Evolutionary conservation across 2,888 invertebrate species (phyloP).

Genomic region (Oscheius sp.): DNA sequence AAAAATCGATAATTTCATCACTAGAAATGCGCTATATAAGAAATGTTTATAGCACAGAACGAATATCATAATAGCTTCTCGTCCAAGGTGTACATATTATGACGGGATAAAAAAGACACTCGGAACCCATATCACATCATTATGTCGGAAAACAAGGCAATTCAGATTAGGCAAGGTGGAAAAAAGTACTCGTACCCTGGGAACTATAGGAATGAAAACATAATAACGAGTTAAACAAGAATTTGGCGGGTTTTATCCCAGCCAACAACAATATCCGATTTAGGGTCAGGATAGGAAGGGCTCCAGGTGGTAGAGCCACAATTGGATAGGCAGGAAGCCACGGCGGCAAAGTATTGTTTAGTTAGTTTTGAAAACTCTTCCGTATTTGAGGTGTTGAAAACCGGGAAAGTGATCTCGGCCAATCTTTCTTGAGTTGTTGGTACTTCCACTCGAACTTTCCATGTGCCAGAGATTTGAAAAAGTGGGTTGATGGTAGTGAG

Average conservation of each 20-base stretch:
- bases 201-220: neutral
- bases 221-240: constrained; percentile 5
- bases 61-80: too few relatives aligned
- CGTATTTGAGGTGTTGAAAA: constrained; percentile 32
- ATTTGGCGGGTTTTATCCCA: constrained; percentile 24
- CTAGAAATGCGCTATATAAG: too few relatives aligned
- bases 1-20: too few relatives aligned
- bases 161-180: constrained; percentile 33
- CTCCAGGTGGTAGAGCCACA: constrained; percentile 57
- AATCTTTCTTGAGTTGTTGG: constrained; percentile 9
- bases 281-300: constrained; percentile 56
- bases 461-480: constrained; percentile 16
- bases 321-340: constrained; percentile 45
- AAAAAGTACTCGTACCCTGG: neutral
- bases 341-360: constrained; percentile 44
- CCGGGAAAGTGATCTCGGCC: constrained; percentile 42
- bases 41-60: too few relatives aligned
- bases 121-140: constrained; percentile 20
- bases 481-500: neutral
- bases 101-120: constrained; percentile 19
- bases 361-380: constrained; percentile 14
- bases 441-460: constrained; percentile 23
- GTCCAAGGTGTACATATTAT: constrained; percentile 1
- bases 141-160: constrained; percentile 27
- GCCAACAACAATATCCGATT: constrained; percentile 51